Base-by-base conservation (phyloP, 2,888 invertebrate species). In the Caenorhabditis imperialis region DNA sequence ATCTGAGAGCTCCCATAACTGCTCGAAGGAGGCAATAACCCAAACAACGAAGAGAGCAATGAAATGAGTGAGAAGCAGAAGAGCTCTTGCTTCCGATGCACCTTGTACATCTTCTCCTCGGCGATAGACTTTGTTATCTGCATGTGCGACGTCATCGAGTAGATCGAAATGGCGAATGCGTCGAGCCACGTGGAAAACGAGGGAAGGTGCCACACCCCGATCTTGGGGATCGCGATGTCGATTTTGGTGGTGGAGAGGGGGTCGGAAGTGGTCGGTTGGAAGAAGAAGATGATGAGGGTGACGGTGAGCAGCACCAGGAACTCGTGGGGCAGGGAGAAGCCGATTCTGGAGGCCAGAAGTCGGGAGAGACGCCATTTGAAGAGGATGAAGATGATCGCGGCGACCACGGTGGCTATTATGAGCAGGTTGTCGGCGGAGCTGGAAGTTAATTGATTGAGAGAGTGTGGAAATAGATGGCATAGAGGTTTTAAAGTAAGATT, bases 1-100 rank as follows among this genome's bases (percentile, higher is more conserved):
- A 78, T 45, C 54, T 79, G 81, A 55, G 76, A 76, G 40, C 77
- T 75, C 35, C 75, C 78, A 20, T 75, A 74, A 14, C 78, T 77
- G 23, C 73, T 67, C 10, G 72, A 72, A 10, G 74, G 63, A 5
- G 80, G 77, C 12, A 75, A 51, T n/a, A 80, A 54, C 14, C 69
- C 61, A 37, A 80, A 76, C 5, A 67, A 27, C 3, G 74, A 70
- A 10, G 76, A 67, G 14, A 75, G 10, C n/a, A 80, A 47, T 0
- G 78, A 78, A 40, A 74, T 67, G 6, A 80, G 38, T 0, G 78
- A 78, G 55, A 80, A 75, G 25, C 74, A 75, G 27, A 80, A 27
- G 10, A 77, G 60, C 30, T 79, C 79, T 62, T 81, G 81, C 30
- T 81, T 81, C 20, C 77, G 40, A 30, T 75, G 65, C 16, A 81